Conservation (phyloP, 2,113 vertebrate genomes). For the Phoxinus phoxinus region DNA sequence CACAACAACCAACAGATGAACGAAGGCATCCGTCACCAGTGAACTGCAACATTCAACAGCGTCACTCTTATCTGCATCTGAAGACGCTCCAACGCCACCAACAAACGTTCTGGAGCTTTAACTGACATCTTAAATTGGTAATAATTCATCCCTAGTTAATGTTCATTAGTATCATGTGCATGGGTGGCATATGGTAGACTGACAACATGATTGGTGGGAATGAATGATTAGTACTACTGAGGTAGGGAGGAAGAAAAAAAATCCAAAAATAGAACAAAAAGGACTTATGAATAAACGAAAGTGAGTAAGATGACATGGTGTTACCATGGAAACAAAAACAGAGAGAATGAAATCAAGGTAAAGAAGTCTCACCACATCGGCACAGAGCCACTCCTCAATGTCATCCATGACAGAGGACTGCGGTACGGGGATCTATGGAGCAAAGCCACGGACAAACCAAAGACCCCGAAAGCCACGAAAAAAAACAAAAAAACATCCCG, state of each 20-base stretch:
- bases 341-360: constrained; percentile 71
- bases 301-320: constrained; percentile 41
- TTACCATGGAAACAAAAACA: constrained; percentile 41
- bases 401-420: constrained; percentile 99
- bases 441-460: constrained; percentile 84
- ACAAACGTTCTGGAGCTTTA: neutral
- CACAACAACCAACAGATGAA: constrained; percentile 39
- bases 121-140: neutral
- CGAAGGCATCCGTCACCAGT: constrained; percentile 23
- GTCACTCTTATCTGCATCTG: constrained; percentile 21
- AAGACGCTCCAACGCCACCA: constrained; percentile 15
- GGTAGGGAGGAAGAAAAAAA: neutral
- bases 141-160: constrained; percentile 26
- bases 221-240: constrained; percentile 39
- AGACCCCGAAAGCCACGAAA: constrained; percentile 80
- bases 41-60: constrained; percentile 34
- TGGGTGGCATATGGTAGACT: constrained; percentile 30
- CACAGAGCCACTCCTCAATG: constrained; percentile 98
- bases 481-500: constrained; percentile 70
- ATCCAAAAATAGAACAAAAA: constrained; percentile 22
- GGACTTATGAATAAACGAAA: constrained; percentile 50
- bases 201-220: constrained; percentile 11
- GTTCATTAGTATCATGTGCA: constrained; percentile 22
- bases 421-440: constrained; percentile 94
- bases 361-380: constrained; percentile 94